Conservation (phyloP, 2,888 invertebrate genomes). For the Dolichopus griseipennis region DNA sequence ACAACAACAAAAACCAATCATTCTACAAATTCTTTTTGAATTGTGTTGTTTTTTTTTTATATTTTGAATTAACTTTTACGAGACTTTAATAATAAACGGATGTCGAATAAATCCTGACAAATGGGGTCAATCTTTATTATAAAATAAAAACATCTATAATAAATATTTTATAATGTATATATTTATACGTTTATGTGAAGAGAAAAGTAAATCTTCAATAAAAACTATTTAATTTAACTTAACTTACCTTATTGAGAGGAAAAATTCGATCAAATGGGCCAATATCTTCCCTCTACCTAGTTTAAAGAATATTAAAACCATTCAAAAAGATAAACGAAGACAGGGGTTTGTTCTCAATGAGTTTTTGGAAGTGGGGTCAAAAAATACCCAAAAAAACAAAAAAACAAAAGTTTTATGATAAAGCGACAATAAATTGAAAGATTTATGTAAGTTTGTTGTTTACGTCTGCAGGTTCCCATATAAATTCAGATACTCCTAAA, state of each 20-base stretch:
- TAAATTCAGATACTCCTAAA: not conserved
- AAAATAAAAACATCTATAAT: not conserved
- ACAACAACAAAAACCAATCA: not conserved
- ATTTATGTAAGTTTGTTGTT: not conserved
- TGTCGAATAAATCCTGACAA: conserved; percentile 4
- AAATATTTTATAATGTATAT: not conserved
- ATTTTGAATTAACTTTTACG: conserved; percentile 1
- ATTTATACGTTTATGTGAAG: too few species aligned
- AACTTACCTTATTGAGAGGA: not conserved
- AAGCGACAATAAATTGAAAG: not conserved
- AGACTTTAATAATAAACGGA: conserved; percentile 6
- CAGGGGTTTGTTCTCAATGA: not conserved
- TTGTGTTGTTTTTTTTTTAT: not conserved
- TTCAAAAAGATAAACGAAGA: not conserved
- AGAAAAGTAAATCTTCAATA: not conserved
- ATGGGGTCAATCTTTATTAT: not conserved
- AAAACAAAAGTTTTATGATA: not conserved
- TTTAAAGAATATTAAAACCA: not conserved
- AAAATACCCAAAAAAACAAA: not conserved
- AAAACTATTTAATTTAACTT: too few species aligned
- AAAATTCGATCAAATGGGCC: not conserved
- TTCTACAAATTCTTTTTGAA: not conserved
- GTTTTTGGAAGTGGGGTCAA: not conserved
- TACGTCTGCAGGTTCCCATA: not conserved
- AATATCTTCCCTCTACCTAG: too few species aligned